phyloP scores from a whole-genome alignment of 2,113 vertebrate genomes.

The Carassius gibelio region DNA sequence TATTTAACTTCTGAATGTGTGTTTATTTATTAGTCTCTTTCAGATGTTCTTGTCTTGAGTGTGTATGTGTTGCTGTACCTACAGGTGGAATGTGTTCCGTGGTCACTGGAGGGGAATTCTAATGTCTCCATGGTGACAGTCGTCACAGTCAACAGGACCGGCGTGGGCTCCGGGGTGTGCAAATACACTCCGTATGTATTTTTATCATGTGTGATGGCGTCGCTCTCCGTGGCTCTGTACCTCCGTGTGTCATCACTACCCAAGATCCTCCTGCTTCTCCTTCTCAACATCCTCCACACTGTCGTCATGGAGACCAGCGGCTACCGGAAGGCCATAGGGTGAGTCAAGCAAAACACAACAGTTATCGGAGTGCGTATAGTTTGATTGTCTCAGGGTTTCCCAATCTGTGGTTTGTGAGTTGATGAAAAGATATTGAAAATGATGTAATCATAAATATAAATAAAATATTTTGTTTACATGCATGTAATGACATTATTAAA shows the following conservation, averaged over 20 bases:
- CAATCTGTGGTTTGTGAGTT: too few species aligned
- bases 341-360: slow-evolving; percentile 44
- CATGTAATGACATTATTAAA: too few species aligned
- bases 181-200: slow-evolving; percentile 86
- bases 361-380: neutral
- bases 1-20: neutral
- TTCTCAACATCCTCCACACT: slow-evolving; percentile 88
- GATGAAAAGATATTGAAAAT: too few species aligned
- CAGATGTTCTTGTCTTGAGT: slow-evolving; percentile 39
- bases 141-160: slow-evolving; percentile 72
- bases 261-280: slow-evolving; percentile 89
- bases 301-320: slow-evolving; percentile 91
- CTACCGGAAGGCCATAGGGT: slow-evolving; percentile 87
- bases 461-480: too few species aligned
- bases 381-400: too few species aligned
- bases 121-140: slow-evolving; percentile 79
- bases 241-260: slow-evolving; percentile 92
- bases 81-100: slow-evolving; percentile 91
- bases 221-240: slow-evolving; percentile 89
- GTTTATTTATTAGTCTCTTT: neutral
- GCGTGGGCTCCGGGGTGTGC: slow-evolving; percentile 74
- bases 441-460: too few species aligned
- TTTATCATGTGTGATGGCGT: slow-evolving; percentile 89
- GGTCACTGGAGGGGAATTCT: slow-evolving; percentile 79
- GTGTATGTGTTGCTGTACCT: slow-evolving; percentile 73